These are phyloP conservation scores for Melipona beecheii DNA, from an alignment of 2,888 invertebrate genomes.

Conservation along the genomic window DNA sequence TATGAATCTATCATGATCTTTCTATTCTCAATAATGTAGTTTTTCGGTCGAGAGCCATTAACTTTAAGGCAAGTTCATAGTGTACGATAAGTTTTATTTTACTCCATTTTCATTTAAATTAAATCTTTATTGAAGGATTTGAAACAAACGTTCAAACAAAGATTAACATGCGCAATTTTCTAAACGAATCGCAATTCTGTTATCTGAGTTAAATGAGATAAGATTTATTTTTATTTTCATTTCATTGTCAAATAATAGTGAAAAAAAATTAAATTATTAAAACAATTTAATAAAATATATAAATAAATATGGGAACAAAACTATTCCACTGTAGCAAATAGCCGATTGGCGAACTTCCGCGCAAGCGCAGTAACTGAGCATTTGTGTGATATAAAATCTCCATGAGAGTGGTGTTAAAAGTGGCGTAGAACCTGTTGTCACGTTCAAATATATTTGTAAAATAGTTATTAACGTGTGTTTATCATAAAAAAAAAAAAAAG, in stretches of 20 bases:
- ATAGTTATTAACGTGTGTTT: constrained; percentile 21
- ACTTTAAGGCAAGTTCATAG: constrained; percentile 20
- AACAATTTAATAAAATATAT: background rate
- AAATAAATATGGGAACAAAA: no score
- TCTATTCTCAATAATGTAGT: background rate
- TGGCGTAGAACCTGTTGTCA: constrained; percentile 66
- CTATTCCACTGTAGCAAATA: constrained; percentile 1
- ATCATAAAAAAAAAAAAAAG: constrained; percentile 5
- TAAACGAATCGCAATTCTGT: background rate
- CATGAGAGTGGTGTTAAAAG: constrained; percentile 56
- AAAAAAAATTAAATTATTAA: background rate
- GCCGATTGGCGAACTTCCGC: constrained; percentile 19
- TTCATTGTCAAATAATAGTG: background rate
- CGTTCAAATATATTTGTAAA: background rate
- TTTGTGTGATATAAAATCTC: constrained; percentile 41
- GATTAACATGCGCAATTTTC: background rate
- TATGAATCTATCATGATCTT: no score
- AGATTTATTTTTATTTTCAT: background rate
- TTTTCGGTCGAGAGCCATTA: constrained; percentile 10
- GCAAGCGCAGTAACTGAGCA: constrained; percentile 9
- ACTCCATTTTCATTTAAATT: background rate
- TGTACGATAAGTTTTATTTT: background rate
- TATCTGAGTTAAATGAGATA: background rate
- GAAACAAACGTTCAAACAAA: background rate
- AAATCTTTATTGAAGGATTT: background rate